phyloP scores from a whole-genome alignment of 2,888 invertebrate species.

The Tetragonisca angustula region DNA sequence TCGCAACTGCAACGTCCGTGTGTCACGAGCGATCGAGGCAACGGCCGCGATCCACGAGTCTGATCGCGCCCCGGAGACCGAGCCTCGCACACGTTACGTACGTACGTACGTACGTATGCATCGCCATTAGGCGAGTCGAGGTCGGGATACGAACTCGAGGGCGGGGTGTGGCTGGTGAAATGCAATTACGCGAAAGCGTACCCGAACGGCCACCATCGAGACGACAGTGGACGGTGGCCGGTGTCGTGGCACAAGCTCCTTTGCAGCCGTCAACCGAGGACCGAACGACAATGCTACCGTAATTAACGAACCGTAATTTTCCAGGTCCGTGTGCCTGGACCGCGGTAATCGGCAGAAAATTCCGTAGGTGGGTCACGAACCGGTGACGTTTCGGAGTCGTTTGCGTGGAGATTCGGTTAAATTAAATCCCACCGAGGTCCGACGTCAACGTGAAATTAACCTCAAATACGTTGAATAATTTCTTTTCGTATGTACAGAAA shows the following conservation, averaged over 20 bases:
- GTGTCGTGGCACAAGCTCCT: conserved; percentile 33
- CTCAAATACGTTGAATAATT: no score
- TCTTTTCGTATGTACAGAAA: no score
- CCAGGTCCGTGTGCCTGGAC: neutral
- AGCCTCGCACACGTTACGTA: conserved; percentile 55
- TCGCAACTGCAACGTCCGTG: conserved; percentile 39
- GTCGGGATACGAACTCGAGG: conserved; percentile 34
- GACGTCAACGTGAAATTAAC: no score
- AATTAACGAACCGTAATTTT: conserved; percentile 35
- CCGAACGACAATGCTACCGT: conserved; percentile 52
- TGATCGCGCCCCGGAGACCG: conserved; percentile 56
- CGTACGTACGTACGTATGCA: conserved; percentile 32
- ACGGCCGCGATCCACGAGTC: conserved; percentile 26
- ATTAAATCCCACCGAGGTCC: no score
- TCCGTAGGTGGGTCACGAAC: neutral
- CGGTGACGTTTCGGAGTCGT: neutral
- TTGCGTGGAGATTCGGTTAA: neutral
- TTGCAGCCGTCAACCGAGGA: conserved; percentile 29
- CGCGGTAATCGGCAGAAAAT: neutral
- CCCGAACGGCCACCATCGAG: conserved; percentile 43
- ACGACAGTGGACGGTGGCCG: conserved; percentile 34
- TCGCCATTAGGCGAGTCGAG: conserved; percentile 75
- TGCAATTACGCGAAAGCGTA: conserved; percentile 78
- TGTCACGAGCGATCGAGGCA: conserved; percentile 46
- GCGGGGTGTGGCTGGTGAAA: conserved; percentile 72